phyloP scores from a whole-genome alignment of 1,140 invertebrate genomes.

The Drosophila pseudoobscura region DNA sequence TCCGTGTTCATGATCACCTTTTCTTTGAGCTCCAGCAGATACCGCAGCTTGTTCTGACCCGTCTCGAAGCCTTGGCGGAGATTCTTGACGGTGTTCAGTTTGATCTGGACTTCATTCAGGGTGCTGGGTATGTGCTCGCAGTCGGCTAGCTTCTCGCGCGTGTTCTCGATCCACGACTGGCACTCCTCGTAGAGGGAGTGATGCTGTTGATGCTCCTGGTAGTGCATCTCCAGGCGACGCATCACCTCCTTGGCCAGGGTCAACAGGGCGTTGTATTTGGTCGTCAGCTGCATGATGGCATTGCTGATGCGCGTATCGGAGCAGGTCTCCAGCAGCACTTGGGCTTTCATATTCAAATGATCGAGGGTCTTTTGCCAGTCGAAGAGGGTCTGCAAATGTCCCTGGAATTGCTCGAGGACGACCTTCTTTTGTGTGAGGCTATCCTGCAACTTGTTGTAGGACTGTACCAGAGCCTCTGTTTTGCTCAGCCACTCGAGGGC shows the following conservation, averaged over 20 bases:
- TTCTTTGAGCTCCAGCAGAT: constrained; percentile 95
- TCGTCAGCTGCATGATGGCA: constrained; percentile 95
- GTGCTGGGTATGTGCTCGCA: constrained; percentile 90
- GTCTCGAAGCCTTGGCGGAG: constrained; percentile 94
- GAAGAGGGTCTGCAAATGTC: constrained; percentile 94
- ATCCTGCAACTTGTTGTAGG: constrained; percentile 95
- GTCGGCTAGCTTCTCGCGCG: constrained; percentile 91
- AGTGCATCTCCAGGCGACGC: constrained; percentile 94
- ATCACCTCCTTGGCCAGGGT: constrained; percentile 96
- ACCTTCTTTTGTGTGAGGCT: constrained; percentile 95
- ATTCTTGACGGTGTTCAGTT: constrained; percentile 92
- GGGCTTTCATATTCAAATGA: constrained; percentile 95
- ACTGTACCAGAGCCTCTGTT: constrained; percentile 93
- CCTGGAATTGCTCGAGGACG: constrained; percentile 95
- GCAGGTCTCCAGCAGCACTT: constrained; percentile 94
- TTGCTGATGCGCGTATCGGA: constrained; percentile 96
- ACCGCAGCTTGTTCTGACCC: constrained; percentile 94
- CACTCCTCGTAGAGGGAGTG: constrained; percentile 95
- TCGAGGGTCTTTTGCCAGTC: constrained; percentile 97
- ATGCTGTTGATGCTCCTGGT: constrained; percentile 96
- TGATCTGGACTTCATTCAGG: constrained; percentile 91
- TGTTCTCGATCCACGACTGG: constrained; percentile 94
- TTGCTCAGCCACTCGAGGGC: constrained; percentile 94
- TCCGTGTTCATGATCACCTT: constrained; percentile 96
- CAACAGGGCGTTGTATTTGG: constrained; percentile 96